Percentiles rank a stretch among this genome's conserved stretches.
Evolutionary conservation across 1,140 invertebrate genomes (phyloP).

Genomic region (Rhopalosiphum maidis): DNA sequence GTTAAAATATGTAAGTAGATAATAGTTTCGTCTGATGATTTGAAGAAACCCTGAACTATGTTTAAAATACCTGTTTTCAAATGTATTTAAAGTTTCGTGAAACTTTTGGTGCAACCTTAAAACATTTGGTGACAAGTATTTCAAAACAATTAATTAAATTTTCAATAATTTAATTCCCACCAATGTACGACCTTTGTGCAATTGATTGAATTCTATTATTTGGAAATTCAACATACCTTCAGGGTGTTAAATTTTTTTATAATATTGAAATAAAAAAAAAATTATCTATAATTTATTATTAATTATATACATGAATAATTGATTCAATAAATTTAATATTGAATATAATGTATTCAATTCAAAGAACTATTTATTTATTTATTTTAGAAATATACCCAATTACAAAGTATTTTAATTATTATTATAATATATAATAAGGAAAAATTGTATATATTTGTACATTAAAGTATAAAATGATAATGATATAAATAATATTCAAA

Average conservation of each 20-base stretch:
- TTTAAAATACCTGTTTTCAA: not conserved
- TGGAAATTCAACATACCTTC: not conserved
- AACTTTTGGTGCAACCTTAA: not conserved
- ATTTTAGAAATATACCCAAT: not conserved
- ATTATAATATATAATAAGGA: not conserved
- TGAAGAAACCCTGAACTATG: not conserved
- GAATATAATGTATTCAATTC: not conserved
- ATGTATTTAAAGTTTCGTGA: conserved; percentile 3
- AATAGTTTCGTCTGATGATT: not conserved
- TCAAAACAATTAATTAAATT: conserved; percentile 18
- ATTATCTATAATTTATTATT: not conserved
- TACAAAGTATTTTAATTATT: not conserved
- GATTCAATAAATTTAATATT: not conserved
- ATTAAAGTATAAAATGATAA: not conserved
- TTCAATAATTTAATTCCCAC: not conserved
- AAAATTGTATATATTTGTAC: too few species aligned
- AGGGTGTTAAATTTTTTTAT: too few species aligned
- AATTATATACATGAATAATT: not conserved
- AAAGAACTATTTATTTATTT: not conserved
- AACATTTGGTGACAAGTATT: not conserved
- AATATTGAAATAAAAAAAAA: not conserved
- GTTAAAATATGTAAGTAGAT: not conserved
- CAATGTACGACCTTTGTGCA: not conserved
- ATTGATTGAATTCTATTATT: conserved; percentile 4
- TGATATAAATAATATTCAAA: not conserved